Conservation (phyloP, 2,113 vertebrate genomes). For the Microtus montanus region DNA sequence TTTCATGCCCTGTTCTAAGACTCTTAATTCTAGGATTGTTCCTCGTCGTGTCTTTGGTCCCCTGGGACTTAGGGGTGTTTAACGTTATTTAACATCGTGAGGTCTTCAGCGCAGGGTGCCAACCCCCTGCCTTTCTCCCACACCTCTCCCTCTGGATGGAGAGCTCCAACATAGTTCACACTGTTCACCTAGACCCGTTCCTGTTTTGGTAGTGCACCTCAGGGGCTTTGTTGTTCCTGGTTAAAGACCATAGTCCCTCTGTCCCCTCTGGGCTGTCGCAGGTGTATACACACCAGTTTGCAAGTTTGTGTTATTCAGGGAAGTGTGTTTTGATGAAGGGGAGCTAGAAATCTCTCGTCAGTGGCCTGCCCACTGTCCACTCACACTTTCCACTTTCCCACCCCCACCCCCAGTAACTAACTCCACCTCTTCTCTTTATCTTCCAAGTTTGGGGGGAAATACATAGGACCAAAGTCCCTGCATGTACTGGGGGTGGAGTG, state of each 20-base stretch:
- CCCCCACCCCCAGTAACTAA: neutral
- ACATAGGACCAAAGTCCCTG: neutral
- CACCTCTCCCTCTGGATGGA: neutral
- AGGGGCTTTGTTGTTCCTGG: neutral
- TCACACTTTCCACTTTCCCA: neutral
- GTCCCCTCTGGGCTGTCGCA: neutral
- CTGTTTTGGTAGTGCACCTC: fast-evolving
- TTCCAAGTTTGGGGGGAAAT: neutral
- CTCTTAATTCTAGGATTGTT: neutral
- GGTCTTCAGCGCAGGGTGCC: neutral
- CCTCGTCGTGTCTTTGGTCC: neutral
- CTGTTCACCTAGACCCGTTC: neutral
- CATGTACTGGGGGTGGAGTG: neutral
- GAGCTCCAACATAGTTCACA: neutral
- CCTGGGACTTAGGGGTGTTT: fast-evolving
- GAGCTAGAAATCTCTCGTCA: neutral
- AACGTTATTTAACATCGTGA: neutral
- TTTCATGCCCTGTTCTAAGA: neutral
- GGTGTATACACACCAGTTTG: too few relatives aligned
- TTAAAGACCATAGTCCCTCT: neutral
- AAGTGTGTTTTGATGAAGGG: neutral
- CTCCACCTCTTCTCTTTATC: neutral
- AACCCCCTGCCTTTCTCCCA: neutral
- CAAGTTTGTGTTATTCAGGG: neutral
- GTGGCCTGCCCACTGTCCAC: fast-evolving